Base-by-base conservation (phyloP, 2,888 invertebrate genomes). In the Melanophora roralis region DNA sequence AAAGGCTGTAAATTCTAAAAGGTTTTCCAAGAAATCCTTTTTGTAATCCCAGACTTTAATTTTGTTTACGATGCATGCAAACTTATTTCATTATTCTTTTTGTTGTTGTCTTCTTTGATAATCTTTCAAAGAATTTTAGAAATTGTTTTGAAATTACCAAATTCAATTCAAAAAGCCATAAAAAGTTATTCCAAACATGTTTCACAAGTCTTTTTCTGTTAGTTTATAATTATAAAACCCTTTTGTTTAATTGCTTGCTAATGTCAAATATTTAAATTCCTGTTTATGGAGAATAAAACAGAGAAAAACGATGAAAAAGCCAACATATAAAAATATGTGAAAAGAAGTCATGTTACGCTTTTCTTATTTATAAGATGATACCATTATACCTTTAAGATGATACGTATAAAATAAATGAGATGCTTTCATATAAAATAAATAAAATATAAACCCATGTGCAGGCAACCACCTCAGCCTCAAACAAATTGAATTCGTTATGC, bases 401-500 rank as follows among this genome's bases (percentile, higher is more conserved):
- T 51, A 23, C 1, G 6, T 6, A 43, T 27, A 27, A 5, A 14
- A 12, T 14, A 34, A n/a, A 55, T 11, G 38, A 38, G 36, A 62
- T 57, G 64, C 47, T 65, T 64, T 73, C 40, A 8, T 67, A 51
- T 45, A 51, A 49, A 45, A 53, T 36, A 27, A 32, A 60, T 16
- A 12, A 59, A 23, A 43, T 8, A 19, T 19, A 43, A 36, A 38
- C 53, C 60, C 64, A 55, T 49, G 32, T 78, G 67, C 53, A 55
- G 19, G n/a, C 49, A 74, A 59, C 74, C n/a, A n/a, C n/a, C 59
- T 55, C 59, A 79, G 60, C 36, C 76, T 75, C 67, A 57, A 72
- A 72, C 80, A 68, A 80, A 75, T 76, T 67, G 76, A 68, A 76
- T 80, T 80, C 62, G 80, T 76, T 80, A 75, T 76, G 80, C 80